Evolutionary conservation across 2,113 vertebrate genomes (phyloP).

Genomic region (Potamarius usumacintae): DNA sequence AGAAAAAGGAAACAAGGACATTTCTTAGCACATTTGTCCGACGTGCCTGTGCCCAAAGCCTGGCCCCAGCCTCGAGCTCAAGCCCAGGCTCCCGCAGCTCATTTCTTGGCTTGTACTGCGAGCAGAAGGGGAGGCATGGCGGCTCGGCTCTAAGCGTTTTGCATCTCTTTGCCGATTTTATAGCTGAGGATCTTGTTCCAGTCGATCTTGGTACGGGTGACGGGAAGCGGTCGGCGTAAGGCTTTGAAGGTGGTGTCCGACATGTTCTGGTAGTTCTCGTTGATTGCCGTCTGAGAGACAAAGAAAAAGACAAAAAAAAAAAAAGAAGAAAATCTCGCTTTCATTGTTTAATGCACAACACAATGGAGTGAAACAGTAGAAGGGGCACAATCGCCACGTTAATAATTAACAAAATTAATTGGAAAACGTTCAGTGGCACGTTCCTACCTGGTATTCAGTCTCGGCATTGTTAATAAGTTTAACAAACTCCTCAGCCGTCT

Average conservation of each 20-base stretch:
- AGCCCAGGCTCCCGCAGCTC: slow-evolving; percentile 20
- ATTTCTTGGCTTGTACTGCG: slow-evolving; percentile 45
- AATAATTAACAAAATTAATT: background rate
- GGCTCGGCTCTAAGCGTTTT: slow-evolving; percentile 77
- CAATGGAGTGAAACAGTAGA: background rate
- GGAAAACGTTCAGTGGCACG: slow-evolving; percentile 16
- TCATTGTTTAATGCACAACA: background rate
- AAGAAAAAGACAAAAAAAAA: background rate
- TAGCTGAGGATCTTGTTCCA: slow-evolving; percentile 99
- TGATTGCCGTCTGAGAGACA: slow-evolving; percentile 84
- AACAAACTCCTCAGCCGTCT: slow-evolving; percentile 93
- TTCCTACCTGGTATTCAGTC: slow-evolving; percentile 92
- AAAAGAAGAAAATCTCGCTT: background rate
- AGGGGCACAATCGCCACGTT: background rate
- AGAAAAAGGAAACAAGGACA: slow-evolving; percentile 18
- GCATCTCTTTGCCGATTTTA: slow-evolving; percentile 98
- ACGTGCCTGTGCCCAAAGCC: slow-evolving; percentile 33
- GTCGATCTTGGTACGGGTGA: slow-evolving; percentile 97
- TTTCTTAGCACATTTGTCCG: slow-evolving; percentile 40
- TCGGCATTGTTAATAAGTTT: slow-evolving; percentile 92
- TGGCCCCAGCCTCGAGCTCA: background rate
- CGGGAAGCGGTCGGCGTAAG: slow-evolving; percentile 90
- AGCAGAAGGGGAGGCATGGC: slow-evolving; percentile 47
- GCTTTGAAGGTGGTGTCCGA: slow-evolving; percentile 97
- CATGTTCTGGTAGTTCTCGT: slow-evolving; percentile 95